Evolutionary conservation across 2,888 invertebrate genomes (phyloP), one percentile per base, ranked within the genome.

Genomic region (Branchipolynoe longqiensis): DNA sequence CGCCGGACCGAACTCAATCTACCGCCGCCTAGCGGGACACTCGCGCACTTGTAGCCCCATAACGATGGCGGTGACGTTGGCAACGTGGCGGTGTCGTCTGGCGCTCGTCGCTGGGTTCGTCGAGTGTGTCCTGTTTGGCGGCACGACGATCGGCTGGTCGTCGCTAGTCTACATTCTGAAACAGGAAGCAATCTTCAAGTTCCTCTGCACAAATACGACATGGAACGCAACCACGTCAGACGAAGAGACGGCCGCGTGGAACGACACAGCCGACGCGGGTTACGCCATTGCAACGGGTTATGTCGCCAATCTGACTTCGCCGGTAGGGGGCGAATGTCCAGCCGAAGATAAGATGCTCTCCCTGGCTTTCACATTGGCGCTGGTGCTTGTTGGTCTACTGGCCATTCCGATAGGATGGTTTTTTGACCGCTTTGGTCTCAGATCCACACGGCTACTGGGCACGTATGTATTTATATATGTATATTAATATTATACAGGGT

Each of bases 101-200:
- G 73, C 73, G 38, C 28, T 73, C 8, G 18, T 38, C 18, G 18
- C 1, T n/a, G 73, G 73, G 4, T 28, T 33, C 25, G 36, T 41
- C 22, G 73, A 73, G 25, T 73, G 73, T 18, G 36, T 73, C 22
- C 73, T 73, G 73, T 73, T 73, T 33, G 73, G 40, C 18, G 73
- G 73, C 2, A 73, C 73, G 22, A 18, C 38, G 40, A 33, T 73
- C 14, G 73, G 73, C 2, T 73, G 73, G 73, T 73, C 73, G 38
- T 73, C 73, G 6, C 38, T 73, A 8, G 73, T 73, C 40, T 73
- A 73, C 25, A 40, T 73, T 41, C 73, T 73, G 22, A 73, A 73
- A 18, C 3, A 73, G 14, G 38, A 38, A 22, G 41, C 25, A 4
- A 25, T 73, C 73, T 73, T 73, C 73, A 12, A n/a, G 22, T 73